These are phyloP conservation scores for Apantesis nais DNA, from an alignment of 2,888 invertebrate genomes.

Conservation along the genomic window DNA sequence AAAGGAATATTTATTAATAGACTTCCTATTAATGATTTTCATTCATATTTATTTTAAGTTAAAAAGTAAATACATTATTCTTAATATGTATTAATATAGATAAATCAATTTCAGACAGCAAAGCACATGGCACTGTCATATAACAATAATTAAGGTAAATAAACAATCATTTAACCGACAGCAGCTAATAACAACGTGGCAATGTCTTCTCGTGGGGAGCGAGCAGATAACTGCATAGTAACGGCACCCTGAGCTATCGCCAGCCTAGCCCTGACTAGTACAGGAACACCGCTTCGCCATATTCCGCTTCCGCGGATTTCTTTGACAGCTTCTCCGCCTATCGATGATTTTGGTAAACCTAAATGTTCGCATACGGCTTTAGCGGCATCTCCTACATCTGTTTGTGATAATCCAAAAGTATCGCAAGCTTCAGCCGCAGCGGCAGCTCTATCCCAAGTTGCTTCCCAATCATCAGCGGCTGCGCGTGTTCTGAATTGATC, in stretches of 20 bases:
- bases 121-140: conserved; percentile 17
- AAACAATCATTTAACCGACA: conserved; percentile 87
- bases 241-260: conserved; percentile 90
- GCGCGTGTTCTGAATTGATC: conserved; percentile 66
- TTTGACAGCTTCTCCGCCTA: conserved; percentile 66
- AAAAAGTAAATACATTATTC: conserved; percentile 8
- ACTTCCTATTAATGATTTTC: not conserved
- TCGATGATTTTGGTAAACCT: conserved; percentile 61
- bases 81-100: conserved; percentile 1
- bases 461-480: conserved; percentile 73
- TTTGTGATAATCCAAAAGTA: conserved; percentile 92
- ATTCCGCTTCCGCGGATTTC: conserved; percentile 86
- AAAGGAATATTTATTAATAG: not conserved
- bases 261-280: conserved; percentile 93
- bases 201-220: conserved; percentile 92
- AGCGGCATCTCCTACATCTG: conserved; percentile 63
- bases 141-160: conserved; percentile 6
- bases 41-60: not conserved
- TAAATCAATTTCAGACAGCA: conserved; percentile 1
- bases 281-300: conserved; percentile 94
- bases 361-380: conserved; percentile 67
- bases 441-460: conserved; percentile 91
- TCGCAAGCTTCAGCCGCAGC: conserved; percentile 91
- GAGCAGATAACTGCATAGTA: conserved; percentile 96
- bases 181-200: conserved; percentile 94